A percentile compares a stretch with the other conserved stretches of the same genome.
Conservation (phyloP, 2,888 invertebrate genomes). For the Metallyticus violacea region DNA sequence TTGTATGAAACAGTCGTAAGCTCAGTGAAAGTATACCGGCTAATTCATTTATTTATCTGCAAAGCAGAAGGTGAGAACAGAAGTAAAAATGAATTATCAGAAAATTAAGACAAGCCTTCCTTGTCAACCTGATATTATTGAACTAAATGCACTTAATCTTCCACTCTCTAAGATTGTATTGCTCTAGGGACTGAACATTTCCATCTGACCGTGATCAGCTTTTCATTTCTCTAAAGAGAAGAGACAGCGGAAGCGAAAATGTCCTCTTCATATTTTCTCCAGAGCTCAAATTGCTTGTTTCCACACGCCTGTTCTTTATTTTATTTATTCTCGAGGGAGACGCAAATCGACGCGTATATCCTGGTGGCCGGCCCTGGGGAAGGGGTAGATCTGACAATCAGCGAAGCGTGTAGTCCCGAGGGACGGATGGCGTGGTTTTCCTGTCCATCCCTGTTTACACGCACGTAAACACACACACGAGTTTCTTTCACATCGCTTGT, state of each 20-base stretch:
- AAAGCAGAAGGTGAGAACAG: no score
- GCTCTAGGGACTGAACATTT: neutral
- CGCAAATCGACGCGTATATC: neutral
- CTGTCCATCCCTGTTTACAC: neutral
- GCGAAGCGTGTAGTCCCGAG: neutral
- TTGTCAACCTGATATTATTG: no score
- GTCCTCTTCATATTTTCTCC: neutral
- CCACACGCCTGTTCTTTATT: neutral
- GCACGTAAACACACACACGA: neutral
- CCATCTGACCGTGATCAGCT: neutral
- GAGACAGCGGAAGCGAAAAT: neutral
- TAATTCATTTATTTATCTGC: no score
- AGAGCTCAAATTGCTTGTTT: neutral
- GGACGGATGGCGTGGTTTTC: neutral
- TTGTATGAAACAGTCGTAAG: no score
- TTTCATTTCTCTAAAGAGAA: neutral
- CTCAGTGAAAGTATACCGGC: no score
- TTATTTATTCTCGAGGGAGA: neutral
- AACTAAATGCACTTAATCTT: no score
- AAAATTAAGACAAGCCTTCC: no score
- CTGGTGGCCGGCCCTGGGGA: neutral
- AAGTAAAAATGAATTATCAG: no score
- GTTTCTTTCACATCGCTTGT: neutral
- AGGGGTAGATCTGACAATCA: neutral
- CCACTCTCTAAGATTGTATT: no score